Evolutionary conservation across 2,113 vertebrate species (phyloP).

Genomic region (Thunnus thynnus): DNA sequence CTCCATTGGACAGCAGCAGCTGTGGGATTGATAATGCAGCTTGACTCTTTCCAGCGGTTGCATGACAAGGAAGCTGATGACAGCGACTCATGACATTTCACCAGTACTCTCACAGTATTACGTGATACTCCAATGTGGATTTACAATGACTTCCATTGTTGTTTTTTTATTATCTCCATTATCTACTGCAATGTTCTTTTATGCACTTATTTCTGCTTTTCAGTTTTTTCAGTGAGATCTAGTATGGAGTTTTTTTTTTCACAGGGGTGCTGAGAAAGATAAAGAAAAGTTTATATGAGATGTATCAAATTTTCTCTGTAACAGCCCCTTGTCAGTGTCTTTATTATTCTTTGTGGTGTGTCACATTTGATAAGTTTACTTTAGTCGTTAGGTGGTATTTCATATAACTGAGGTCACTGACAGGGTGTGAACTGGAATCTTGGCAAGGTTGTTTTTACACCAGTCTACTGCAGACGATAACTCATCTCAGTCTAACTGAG

Average conservation of each 20-base stretch:
- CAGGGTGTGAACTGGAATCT: slow-evolving; percentile 42
- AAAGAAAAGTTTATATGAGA: background rate
- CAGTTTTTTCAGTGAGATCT: background rate
- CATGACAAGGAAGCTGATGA: slow-evolving; percentile 45
- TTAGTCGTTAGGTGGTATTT: background rate
- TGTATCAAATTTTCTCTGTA: background rate
- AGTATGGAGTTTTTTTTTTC: background rate
- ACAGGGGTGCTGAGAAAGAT: background rate
- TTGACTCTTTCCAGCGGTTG: slow-evolving; percentile 65
- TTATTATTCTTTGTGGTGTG: background rate
- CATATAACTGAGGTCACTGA: background rate
- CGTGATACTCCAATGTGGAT: rapidly evolving
- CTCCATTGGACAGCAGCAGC: slow-evolving; percentile 79
- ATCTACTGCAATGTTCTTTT: background rate
- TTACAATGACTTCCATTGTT: background rate
- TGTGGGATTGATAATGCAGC: slow-evolving; percentile 31
- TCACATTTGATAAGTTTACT: background rate
- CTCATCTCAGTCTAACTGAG: background rate
- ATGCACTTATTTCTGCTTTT: background rate
- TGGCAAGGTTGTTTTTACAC: background rate
- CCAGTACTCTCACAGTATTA: background rate
- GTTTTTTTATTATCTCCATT: background rate
- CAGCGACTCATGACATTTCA: background rate
- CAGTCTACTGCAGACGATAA: background rate
- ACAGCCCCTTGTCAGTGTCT: background rate